These are phyloP conservation scores for Conus canariensis DNA, from an alignment of 2,888 invertebrate species.

Conservation along the genomic window DNA sequence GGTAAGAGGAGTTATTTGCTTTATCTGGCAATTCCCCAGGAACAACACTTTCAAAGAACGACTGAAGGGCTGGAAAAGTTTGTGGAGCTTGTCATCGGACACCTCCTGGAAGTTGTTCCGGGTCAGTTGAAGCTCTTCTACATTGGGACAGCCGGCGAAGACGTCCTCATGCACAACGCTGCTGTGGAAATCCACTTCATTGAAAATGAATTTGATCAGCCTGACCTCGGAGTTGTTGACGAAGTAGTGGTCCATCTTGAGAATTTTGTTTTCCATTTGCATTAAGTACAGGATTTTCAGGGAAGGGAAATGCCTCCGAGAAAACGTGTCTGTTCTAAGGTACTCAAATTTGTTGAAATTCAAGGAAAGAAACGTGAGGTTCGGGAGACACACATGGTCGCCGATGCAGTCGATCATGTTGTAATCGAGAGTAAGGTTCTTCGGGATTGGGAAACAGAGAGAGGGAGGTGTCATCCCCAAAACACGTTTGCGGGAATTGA, in stretches of 20 bases:
- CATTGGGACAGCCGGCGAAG: conserved; percentile 31
- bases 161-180: background rate
- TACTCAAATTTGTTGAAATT: conserved; percentile 2
- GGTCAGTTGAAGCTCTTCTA: conserved; percentile 27
- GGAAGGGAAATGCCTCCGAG: conserved; percentile 9
- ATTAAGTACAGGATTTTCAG: conserved; percentile 17
- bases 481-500: background rate
- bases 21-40: conserved; percentile 13
- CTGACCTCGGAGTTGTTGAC: conserved; percentile 29
- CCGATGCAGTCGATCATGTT: conserved; percentile 3
- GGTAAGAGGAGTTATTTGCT: conserved; percentile 11
- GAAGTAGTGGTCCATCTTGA: conserved; percentile 20
- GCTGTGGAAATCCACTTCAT: conserved; percentile 23
- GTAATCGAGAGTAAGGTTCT: background rate
- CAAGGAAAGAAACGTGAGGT: background rate
- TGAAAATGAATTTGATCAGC: conserved; percentile 35
- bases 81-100: conserved; percentile 12
- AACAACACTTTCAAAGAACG: conserved; percentile 34
- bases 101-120: conserved; percentile 22
- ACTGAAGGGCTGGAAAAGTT: background rate
- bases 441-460: background rate
- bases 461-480: background rate
- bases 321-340: background rate
- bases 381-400: background rate
- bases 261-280: conserved; percentile 38